A percentile compares a stretch with the other conserved stretches of the same genome.
Evolutionary conservation across 2,797 vertebrate genomes (phyloP).

Genomic region (Oryzias sinensis): DNA sequence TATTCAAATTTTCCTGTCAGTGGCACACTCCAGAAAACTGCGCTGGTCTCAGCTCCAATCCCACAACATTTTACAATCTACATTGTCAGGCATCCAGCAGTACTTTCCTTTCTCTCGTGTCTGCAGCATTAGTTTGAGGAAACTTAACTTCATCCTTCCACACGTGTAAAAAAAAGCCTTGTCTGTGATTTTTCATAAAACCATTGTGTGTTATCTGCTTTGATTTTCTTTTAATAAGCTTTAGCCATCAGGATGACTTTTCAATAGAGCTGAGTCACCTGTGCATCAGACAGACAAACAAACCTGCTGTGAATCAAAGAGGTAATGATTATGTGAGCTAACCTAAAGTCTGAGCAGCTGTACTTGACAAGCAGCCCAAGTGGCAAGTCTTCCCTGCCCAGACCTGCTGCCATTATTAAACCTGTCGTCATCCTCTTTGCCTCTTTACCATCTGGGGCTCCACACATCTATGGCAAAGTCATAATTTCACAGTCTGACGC

Average conservation of each 20-base stretch:
- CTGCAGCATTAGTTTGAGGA: constrained; percentile 73
- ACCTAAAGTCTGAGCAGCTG: constrained; percentile 65
- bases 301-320: constrained; percentile 72
- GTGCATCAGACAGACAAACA: constrained; percentile 26
- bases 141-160: constrained; percentile 68
- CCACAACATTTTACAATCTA: constrained; percentile 77
- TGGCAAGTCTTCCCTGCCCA: constrained; percentile 25
- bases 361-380: constrained; percentile 65
- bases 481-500: constrained; percentile 60
- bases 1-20: constrained; percentile 31
- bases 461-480: constrained; percentile 60
- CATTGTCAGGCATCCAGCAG: constrained; percentile 58
- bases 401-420: constrained; percentile 29
- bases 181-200: constrained; percentile 25
- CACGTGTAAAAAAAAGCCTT: constrained; percentile 31
- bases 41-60: constrained; percentile 58
- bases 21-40: constrained; percentile 72
- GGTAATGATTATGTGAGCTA: constrained; percentile 38
- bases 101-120: constrained; percentile 67
- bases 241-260: background rate
- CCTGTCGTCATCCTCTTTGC: constrained; percentile 15
- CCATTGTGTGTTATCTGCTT: background rate
- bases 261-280: background rate
- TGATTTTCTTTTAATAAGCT: constrained; percentile 1
- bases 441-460: constrained; percentile 16